Base-by-base conservation (phyloP, 2,113 vertebrate genomes). In the Garra rufa region DNA sequence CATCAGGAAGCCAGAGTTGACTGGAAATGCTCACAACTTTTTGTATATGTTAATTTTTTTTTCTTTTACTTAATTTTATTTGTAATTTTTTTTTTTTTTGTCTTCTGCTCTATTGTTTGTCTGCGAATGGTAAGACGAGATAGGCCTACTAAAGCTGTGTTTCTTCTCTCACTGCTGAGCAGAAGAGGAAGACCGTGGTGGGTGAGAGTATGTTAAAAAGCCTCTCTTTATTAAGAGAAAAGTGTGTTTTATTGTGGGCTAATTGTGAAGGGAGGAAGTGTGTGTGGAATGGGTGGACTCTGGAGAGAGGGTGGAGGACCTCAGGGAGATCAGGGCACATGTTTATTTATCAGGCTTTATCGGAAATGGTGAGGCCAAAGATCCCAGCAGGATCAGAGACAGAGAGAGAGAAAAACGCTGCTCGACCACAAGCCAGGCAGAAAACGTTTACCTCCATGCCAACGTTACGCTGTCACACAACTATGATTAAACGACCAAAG, bases 321-420 rank as follows among this genome's bases (percentile, higher is more conserved):
- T 83, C 63, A 2, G 92, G 90, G 92, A 93, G 89, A 87, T 83
- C 90, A 90, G 89, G 91, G 89, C 89, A 88, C 91, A 88, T 92
- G 91, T 93, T 93, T 94, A 92, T 93, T 93, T 92, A 92, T 93
- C 89, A 88, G 69, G 82, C 88, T 92, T 92, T 91, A 92, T 92
- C 91, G 92, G 90, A 92, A 94, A 92, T 89, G 92, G 90, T 83
- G 89, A 83, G 87, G 87, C 86, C 86, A 89, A 89, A 92, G 89
- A 90, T 92, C 91, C 92, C 91, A 90, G 91, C 92, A 90, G 91
- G 90, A 91, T 92, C 91, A 93, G 87, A 92, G 88, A 88, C 15
- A 81, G 57, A 81, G 61, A 79, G 44, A 59, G 43, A 43, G 2
- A 34, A 2, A 75, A 15, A 59, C 3, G 24, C 50, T 24, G 73